Conservation (phyloP, 1,140 invertebrate genomes). For the Pogonus chalceus region DNA sequence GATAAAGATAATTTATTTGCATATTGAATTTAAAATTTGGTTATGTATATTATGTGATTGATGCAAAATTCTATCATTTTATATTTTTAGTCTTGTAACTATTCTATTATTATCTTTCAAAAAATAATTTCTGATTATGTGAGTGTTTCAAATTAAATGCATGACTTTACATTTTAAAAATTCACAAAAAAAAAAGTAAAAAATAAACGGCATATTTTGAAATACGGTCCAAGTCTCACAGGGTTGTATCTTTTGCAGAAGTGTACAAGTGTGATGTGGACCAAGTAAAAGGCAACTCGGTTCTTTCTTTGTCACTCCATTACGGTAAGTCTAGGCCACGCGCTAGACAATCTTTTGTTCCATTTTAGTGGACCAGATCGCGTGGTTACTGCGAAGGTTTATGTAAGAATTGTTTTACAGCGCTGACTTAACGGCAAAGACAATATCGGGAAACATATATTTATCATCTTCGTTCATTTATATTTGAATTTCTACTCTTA, state of each 20-base stretch:
- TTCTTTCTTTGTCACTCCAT: conserved; percentile 37
- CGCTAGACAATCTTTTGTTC: conserved; percentile 1
- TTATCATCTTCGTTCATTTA: too few species aligned
- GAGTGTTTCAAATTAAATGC: not conserved
- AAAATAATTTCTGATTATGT: not conserved
- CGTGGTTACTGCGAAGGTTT: not conserved
- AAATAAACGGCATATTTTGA: not conserved
- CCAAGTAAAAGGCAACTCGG: conserved; percentile 12
- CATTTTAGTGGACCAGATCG: not conserved
- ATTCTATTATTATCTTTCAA: not conserved
- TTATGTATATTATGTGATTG: too few species aligned
- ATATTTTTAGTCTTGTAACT: too few species aligned
- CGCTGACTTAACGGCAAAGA: too few species aligned
- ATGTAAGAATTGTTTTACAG: conserved; percentile 1
- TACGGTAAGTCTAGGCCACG: conserved; percentile 37
- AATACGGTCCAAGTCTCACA: not conserved
- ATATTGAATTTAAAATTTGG: too few species aligned
- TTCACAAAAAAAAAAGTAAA: not conserved
- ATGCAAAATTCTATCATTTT: too few species aligned
- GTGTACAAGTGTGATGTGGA: conserved; percentile 28
- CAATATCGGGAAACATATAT: too few species aligned
- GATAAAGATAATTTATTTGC: too few species aligned
- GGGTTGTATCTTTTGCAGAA: conserved; percentile 46
- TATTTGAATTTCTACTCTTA: too few species aligned
- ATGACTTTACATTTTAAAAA: not conserved